These are phyloP conservation scores for Tridacna gigas DNA, from an alignment of 2,888 invertebrate genomes.

Conservation along the genomic window DNA sequence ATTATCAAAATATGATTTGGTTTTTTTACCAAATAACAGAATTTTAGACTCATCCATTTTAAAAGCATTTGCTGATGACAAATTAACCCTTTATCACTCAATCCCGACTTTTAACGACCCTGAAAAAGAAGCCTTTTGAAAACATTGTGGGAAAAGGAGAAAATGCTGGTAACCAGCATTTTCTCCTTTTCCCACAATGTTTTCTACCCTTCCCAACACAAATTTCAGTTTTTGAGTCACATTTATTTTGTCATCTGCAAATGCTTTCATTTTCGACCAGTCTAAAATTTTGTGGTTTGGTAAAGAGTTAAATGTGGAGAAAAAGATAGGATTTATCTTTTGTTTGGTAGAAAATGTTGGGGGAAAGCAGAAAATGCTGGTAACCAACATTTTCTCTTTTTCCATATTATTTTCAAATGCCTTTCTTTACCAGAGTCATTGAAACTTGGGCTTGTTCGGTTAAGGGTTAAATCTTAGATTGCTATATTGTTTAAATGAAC, in stretches of 20 bases:
- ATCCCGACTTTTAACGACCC: too few species aligned
- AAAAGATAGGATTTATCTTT: background rate
- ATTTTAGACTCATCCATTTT: too few species aligned
- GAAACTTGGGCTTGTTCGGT: too few species aligned
- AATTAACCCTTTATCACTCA: too few species aligned
- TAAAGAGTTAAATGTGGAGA: background rate
- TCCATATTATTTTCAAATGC: background rate
- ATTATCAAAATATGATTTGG: too few species aligned
- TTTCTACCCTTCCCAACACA: background rate
- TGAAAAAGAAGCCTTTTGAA: background rate
- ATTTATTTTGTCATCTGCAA: too few species aligned
- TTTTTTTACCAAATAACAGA: too few species aligned
- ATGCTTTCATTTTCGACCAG: too few species aligned
- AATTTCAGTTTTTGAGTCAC: background rate
- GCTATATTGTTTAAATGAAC: too few species aligned
- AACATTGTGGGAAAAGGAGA: background rate
- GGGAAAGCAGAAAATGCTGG: background rate
- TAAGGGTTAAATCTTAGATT: too few species aligned
- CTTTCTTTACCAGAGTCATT: background rate
- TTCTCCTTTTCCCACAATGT: background rate
- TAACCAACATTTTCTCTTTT: background rate
- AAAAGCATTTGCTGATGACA: too few species aligned
- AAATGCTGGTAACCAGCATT: background rate
- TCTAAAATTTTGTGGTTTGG: too few species aligned
- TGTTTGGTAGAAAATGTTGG: background rate